Conservation (phyloP, 2,888 invertebrate genomes). For the Urechis unicinctus region DNA sequence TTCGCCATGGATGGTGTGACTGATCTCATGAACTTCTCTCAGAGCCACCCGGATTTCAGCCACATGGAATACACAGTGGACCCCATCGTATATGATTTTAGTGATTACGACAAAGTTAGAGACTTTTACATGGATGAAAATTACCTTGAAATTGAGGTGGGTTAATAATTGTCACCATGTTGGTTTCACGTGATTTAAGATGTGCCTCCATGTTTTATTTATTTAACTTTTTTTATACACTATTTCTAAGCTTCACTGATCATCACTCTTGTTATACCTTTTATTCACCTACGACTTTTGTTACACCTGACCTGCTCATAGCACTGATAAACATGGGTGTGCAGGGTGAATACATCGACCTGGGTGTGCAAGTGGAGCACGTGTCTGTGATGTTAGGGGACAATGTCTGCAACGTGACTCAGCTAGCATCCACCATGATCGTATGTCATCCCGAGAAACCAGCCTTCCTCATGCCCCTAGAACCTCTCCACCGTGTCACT, state of each 20-base stretch:
- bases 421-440: constrained; percentile 7
- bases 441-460: constrained; percentile 13
- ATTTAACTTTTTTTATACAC: too few relatives aligned
- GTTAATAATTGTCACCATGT: not conserved
- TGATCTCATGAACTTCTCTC: constrained; percentile 20
- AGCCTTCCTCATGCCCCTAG: not conserved
- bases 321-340: too few relatives aligned
- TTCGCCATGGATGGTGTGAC: constrained; percentile 46
- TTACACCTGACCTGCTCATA: too few relatives aligned
- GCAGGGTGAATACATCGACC: constrained; percentile 12
- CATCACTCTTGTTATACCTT: too few relatives aligned
- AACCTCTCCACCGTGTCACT: constrained; percentile 3
- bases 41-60: constrained; percentile 20
- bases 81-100: constrained; percentile 22
- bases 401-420: constrained; percentile 13
- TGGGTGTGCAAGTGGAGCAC: not conserved
- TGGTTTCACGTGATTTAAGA: too few relatives aligned
- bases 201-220: too few relatives aligned
- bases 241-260: too few relatives aligned
- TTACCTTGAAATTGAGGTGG: constrained; percentile 8
- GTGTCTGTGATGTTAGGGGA: constrained; percentile 10
- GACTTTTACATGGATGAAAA: constrained; percentile 10
- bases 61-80: constrained; percentile 41
- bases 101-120: not conserved
- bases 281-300: too few relatives aligned